phyloP scores from a whole-genome alignment of 2,113 vertebrate genomes.

The Hippocampus comes region DNA sequence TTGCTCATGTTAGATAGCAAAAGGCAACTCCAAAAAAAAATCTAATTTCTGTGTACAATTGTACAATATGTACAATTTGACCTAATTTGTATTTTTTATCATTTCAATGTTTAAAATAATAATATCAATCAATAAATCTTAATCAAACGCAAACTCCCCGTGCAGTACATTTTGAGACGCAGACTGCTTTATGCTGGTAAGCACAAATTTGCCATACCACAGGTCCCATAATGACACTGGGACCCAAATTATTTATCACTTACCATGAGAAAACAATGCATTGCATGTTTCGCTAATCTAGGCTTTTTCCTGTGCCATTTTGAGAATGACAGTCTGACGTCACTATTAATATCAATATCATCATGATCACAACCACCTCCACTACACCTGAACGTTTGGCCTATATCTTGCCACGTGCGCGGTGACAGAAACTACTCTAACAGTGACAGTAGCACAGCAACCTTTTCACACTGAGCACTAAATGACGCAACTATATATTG shows the following conservation, averaged over 20 bases:
- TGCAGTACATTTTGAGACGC: neutral
- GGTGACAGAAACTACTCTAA: neutral
- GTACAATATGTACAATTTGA: neutral
- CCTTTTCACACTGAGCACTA: neutral
- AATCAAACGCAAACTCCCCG: neutral
- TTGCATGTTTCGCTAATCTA: neutral
- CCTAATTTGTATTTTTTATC: neutral
- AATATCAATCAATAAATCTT: neutral
- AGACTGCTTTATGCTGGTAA: neutral
- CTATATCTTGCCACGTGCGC: neutral
- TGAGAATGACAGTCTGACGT: neutral
- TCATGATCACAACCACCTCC: neutral
- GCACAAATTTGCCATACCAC: neutral
- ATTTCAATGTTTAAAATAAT: neutral
- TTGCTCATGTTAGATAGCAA: neutral
- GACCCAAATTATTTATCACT: neutral
- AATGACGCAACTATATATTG: neutral
- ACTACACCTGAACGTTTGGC: neutral
- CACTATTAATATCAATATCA: neutral
- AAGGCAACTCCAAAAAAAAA: neutral
- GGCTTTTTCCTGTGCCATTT: neutral
- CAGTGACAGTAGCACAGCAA: neutral
- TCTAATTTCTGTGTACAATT: too few species aligned
- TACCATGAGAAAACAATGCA: neutral
- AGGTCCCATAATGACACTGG: neutral